phyloP scores from a whole-genome alignment of 2,113 vertebrate species.

The Muscicapa adusta region DNA sequence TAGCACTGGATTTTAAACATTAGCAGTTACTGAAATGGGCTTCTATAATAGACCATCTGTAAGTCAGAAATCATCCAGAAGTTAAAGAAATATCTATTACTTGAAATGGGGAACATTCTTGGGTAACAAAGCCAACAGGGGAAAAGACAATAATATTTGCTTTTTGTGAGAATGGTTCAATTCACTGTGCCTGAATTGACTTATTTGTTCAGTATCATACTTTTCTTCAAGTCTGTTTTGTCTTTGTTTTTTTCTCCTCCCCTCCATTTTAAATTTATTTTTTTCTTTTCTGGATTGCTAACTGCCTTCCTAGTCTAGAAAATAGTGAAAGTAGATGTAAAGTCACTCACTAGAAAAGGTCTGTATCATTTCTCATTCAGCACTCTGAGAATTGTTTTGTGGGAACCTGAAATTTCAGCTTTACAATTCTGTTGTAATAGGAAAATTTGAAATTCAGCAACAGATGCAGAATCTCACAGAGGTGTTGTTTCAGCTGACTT shows the following conservation, averaged over 20 bases:
- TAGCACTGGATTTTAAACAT: background rate
- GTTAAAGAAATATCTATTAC: background rate
- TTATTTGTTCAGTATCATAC: background rate
- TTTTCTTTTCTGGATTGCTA: background rate
- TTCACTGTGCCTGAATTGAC: background rate
- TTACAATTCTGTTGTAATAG: background rate
- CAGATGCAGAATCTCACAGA: background rate
- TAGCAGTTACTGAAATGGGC: background rate
- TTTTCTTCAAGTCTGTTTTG: background rate
- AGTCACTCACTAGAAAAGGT: background rate
- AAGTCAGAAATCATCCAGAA: background rate
- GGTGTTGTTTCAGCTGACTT: background rate
- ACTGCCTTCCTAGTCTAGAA: background rate
- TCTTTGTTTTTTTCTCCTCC: background rate
- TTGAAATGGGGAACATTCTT: background rate
- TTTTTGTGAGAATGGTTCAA: background rate
- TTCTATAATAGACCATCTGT: background rate
- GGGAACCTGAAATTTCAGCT: background rate
- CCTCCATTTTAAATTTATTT: rapidly evolving
- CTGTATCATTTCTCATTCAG: background rate
- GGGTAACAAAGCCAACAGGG: background rate
- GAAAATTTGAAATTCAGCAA: background rate
- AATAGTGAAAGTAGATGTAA: background rate
- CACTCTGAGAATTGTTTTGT: background rate
- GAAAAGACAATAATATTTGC: background rate